Base-by-base conservation (phyloP, 2,797 vertebrate species). In the Kryptopterus vitreolus region DNA sequence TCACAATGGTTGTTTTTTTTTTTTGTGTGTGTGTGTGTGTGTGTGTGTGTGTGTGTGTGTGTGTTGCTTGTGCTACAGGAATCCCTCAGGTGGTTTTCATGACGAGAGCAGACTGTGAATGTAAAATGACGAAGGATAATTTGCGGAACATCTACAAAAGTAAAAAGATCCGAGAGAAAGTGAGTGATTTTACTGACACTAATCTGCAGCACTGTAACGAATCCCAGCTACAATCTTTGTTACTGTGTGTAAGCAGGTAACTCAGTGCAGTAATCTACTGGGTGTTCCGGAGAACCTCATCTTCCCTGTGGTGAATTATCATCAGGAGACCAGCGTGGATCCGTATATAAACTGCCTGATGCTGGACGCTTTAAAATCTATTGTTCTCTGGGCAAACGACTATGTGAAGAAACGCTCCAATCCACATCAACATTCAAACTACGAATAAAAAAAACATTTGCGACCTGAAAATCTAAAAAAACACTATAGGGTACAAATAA, bases 271-370 rank as follows among this genome's bases (percentile, higher is more conserved):
- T 75, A 3, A 33, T 29, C 15, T 8, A 55, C 15, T 76, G n/a
- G 78, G 78, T 20, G 35, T 86, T 3, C 74, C 82, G 6, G 12
- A 58, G 46, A 75, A 33, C 35, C 26, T 50, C 12, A 75, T 85
- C 59, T 83, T 83, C n/a, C 79, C 82, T 48, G 72, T 85, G n/a
- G 53, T 71, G 72, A 83, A 79, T 79, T 83, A 84, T 63, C 48
- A 78, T 22, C 38, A 77, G 11, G 77, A 81, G 72, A 76, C 3
- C 33, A 48, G 76, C 10, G 3, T 63, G 11, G 43, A 80, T 2
- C 29, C 76, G 3, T 35, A 78, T 11, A 38, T 79, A 38, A 79
- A 83, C 66, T 66, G 76, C 18, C 71, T 85, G 70, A 38, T 83
- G 58, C 57, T 85, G 58, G 63, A 53, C 24, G 80, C 80, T 58